Base-by-base conservation (phyloP, 1,140 invertebrate genomes). In the Ips typographus region DNA sequence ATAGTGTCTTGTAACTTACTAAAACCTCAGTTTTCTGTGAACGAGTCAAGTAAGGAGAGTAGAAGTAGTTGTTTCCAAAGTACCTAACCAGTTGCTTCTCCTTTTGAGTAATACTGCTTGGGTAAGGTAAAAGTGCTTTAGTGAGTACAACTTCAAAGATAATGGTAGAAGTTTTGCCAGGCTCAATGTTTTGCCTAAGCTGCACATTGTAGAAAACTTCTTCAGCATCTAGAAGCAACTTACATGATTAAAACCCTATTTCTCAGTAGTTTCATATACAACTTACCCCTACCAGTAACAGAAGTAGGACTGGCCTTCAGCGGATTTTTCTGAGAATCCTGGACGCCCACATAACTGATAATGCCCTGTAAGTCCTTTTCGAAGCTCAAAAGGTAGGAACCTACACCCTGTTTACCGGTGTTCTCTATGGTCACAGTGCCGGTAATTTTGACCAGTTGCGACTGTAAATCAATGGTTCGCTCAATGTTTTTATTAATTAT, bases 81-180 rank as follows among this genome's bases (percentile, higher is more conserved):
- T 92, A 98, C 71, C 90, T 87, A 1, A 98, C 93, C 61, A 97
- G 83, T 80, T 99, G 97, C 74, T 95, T 95, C 76, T 98, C 96
- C 71, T 92, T 89, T 79, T 98, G 97, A 0, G 87, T 87, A 65
- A 99, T 97, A 75, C 90, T 85, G 22, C 87, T 88, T 1, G 97
- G 97, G 82, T 94, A 93, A 1, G 96, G 92, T 6, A 81, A 73
- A 3, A 98, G 80, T 40, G 88, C 84, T 77, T 95, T 91, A 0
- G 89, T 89, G 39, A 90, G 89, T 1, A 95, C 85, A 5, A 87
- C 84, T 77, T 97, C 93, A 0, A 96, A 83, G 56, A 88, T 87
- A 42, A 92, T 76, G 2, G 83, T 82, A 5, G 84, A 82, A 6
- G 86, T 85, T 55, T 87, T 81, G 1, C 87, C 88, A 1, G 86